Evolutionary conservation across 2,113 vertebrate genomes (phyloP).

Genomic region (Solea senegalensis): DNA sequence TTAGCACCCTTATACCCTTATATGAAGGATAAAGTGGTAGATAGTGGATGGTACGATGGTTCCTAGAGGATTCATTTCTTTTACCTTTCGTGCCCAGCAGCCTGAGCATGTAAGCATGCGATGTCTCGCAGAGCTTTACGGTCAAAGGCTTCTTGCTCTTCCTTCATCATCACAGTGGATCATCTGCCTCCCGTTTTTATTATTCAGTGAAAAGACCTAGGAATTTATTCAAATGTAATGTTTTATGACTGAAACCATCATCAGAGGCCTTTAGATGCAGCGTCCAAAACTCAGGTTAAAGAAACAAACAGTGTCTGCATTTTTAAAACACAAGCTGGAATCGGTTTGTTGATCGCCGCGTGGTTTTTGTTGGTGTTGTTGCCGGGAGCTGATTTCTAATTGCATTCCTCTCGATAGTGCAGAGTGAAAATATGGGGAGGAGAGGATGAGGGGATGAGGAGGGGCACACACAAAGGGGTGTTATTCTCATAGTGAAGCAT

Average conservation of each 20-base stretch:
- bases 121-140: no score
- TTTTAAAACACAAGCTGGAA: constrained; percentile 47
- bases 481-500: constrained; percentile 36
- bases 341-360: constrained; percentile 21
- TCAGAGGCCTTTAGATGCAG: background rate
- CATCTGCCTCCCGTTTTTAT: no score
- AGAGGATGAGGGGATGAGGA: background rate
- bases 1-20: no score
- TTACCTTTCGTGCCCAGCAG: no score
- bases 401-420: constrained; percentile 15
- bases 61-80: no score
- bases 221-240: background rate
- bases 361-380: constrained; percentile 45
- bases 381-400: constrained; percentile 41
- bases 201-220: no score
- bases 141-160: no score
- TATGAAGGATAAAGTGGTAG: no score
- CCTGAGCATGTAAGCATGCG: no score
- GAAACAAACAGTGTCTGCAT: constrained; percentile 32
- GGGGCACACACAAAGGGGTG: background rate
- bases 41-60: no score
- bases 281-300: background rate
- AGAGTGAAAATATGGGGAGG: constrained; percentile 28
- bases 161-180: no score
- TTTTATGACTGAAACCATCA: background rate